A percentile compares a stretch with the other conserved stretches of the same genome.
Evolutionary conservation across 1,140 invertebrate species (phyloP).

Genomic region (Conus betulinus): DNA sequence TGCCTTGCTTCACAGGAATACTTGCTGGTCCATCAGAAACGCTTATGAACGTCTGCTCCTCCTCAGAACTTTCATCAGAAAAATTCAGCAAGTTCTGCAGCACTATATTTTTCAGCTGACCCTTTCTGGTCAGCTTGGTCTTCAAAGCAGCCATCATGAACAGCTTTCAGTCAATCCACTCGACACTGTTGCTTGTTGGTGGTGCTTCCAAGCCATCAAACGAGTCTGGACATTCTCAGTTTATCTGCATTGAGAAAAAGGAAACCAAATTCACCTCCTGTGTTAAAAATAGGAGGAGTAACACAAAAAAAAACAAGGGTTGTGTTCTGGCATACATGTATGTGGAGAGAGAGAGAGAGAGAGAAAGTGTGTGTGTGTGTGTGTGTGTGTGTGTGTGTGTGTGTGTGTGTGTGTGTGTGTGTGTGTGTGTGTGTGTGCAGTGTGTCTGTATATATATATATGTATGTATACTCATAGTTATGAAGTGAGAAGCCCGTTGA

Average conservation of each 20-base stretch:
- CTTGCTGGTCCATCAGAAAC: neutral
- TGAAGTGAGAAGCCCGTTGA: too few relatives aligned
- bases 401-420: neutral
- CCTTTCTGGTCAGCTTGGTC: neutral
- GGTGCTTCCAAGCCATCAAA: too few relatives aligned
- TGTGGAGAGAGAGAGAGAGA: too few relatives aligned
- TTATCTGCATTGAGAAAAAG: neutral
- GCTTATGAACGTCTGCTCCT: neutral
- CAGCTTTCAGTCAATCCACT: too few relatives aligned
- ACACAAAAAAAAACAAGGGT: too few relatives aligned
- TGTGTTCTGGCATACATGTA: too few relatives aligned
- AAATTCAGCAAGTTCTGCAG: constrained; percentile 22
- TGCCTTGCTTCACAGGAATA: neutral
- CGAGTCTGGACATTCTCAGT: neutral
- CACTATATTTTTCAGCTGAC: neutral
- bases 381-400: neutral
- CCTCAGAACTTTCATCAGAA: constrained; percentile 27
- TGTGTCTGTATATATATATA: too few relatives aligned
- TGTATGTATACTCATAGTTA: too few relatives aligned
- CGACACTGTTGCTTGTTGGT: neutral
- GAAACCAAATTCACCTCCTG: neutral
- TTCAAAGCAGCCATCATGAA: neutral
- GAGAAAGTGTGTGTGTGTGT: neutral
- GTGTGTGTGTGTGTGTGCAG: neutral
- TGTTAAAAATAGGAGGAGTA: too few relatives aligned